Conservation (phyloP, 2,797 vertebrate genomes). For the Pangasius macronema region DNA sequence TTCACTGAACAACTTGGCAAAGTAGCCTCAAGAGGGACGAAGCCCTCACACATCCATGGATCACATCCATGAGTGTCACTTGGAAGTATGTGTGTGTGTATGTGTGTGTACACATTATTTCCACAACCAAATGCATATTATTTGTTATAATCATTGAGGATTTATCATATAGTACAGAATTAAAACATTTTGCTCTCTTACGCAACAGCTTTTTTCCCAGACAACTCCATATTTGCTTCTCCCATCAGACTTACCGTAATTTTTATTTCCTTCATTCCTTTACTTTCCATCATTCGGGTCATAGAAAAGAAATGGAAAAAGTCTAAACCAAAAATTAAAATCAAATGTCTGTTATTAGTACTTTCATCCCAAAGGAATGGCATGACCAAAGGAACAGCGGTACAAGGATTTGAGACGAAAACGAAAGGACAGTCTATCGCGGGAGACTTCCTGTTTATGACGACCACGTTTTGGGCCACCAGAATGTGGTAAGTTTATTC, state of each 20-base stretch:
- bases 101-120: neutral
- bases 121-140: neutral
- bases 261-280: neutral
- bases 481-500: neutral
- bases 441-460: too few relatives aligned
- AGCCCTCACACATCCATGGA: constrained; percentile 58
- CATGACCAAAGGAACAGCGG: neutral
- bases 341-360: neutral
- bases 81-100: constrained; percentile 17
- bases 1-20: constrained; percentile 71
- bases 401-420: too few relatives aligned
- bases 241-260: neutral
- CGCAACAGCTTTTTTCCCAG: too few relatives aligned
- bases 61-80: constrained; percentile 47
- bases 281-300: neutral
- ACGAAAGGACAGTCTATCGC: too few relatives aligned
- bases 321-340: neutral
- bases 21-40: constrained; percentile 67
- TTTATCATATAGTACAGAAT: neutral
- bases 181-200: neutral
- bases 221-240: neutral
- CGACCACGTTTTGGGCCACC: too few relatives aligned
- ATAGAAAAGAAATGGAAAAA: neutral
- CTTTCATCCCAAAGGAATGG: too few relatives aligned
- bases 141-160: neutral